Evolutionary conservation across 1,140 invertebrate species (phyloP), one percentile per base, ranked within the genome.

Genomic region (Gryllus bimaculatus): DNA sequence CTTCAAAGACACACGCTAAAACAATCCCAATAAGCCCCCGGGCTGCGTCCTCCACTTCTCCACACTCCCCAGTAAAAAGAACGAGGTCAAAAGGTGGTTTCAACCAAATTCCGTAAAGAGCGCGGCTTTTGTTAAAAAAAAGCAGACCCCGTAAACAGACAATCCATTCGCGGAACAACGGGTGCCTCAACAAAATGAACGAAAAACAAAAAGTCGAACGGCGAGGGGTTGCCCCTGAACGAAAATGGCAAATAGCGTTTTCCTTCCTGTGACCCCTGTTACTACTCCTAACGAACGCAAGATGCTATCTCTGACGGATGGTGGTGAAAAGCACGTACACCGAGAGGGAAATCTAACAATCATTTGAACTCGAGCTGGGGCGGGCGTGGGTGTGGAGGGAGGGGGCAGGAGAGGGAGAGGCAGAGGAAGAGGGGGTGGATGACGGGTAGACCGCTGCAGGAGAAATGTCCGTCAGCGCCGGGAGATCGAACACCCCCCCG

Each of bases 291-390:
- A 66, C 26, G 18, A 66, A 18, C 54, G 10, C 10, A n/a, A 13
- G 54, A 66, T 66, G 54, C 54, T 66, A 66, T 66, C 54, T 66
- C 54, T 66, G 54, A 66, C 54, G 54, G 54, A 66, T 66, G n/a
- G 18, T 66, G 54, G 54, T 39, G 54, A 66, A 66, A 66, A 7
- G n/a, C n/a, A 66, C 54, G 54, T 66, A 66, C 54, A n/a, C n/a
- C n/a, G n/a, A 18, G 18, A 66, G 54, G 7, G 54, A 66, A 66
- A 66, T 66, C n/a, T 66, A 66, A 18, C 54, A n/a, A n/a, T n/a
- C 54, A 3, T 3, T 66, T 66, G 54, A 66, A 66, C 54, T 66
- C 54, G 54, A 18, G 54, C 18, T 2, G 54, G 54, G 54, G 18
- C 26, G 26, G 54, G 18, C 54, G 10, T 7, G 54, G 54, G 54